A percentile compares a stretch with the other conserved stretches of the same genome.
Evolutionary conservation across 1,140 invertebrate species (phyloP).

Genomic region (Drosophila murphyi): DNA sequence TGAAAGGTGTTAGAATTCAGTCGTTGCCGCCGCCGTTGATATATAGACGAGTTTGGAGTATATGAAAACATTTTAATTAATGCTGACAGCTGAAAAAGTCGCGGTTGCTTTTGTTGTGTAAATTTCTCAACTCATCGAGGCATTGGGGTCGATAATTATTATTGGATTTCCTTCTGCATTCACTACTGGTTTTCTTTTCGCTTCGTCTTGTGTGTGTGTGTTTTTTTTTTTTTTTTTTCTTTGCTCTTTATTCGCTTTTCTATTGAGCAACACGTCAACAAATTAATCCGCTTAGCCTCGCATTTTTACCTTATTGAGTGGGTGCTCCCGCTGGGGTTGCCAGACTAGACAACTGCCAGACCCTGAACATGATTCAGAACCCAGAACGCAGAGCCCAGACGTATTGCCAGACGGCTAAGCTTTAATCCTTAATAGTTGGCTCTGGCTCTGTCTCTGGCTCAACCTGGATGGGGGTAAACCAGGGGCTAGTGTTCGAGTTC

Average conservation of each 20-base stretch:
- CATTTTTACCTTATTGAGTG: constrained; percentile 51
- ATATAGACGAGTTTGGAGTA: constrained; percentile 27
- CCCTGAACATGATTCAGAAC: constrained; percentile 14
- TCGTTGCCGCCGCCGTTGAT: constrained; percentile 49
- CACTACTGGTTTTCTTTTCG: constrained; percentile 52
- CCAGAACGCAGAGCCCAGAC: constrained; percentile 42
- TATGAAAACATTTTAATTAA: constrained; percentile 81
- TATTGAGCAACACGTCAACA: constrained; percentile 70
- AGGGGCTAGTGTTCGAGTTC: not conserved
- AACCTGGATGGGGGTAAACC: not conserved
- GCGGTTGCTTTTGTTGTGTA: constrained; percentile 79
- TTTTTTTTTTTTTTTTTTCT: constrained; percentile 14
- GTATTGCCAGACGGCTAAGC: constrained; percentile 74
- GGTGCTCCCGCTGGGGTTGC: constrained; percentile 48
- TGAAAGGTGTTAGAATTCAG: constrained; percentile 69
- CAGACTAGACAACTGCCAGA: constrained; percentile 69
- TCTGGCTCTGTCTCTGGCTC: not conserved
- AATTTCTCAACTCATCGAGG: constrained; percentile 38
- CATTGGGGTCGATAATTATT: constrained; percentile 70
- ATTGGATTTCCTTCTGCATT: constrained; percentile 64
- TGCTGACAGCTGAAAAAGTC: constrained; percentile 78
- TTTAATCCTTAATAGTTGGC: constrained; percentile 71
- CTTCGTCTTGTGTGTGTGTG: constrained; percentile 6
- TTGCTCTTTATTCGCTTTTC: constrained; percentile 34
- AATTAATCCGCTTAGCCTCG: constrained; percentile 74